Base-by-base conservation (phyloP, 1,140 invertebrate species). In the Riptortus pedestris region DNA sequence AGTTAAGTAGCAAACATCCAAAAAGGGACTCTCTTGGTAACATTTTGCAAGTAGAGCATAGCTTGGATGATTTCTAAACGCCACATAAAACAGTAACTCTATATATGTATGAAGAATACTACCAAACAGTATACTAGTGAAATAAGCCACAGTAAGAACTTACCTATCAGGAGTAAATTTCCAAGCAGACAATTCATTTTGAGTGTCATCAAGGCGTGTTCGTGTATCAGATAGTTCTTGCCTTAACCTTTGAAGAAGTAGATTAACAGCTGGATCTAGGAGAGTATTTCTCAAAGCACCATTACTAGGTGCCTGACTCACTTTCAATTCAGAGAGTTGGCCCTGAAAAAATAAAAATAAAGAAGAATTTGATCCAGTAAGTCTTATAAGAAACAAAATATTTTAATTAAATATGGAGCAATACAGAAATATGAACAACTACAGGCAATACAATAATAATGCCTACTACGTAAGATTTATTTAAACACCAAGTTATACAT, bases 131-230 rank as follows among this genome's bases (percentile, higher is more conserved):
- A n/a, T n/a, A n/a, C n/a, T n/a, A n/a, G n/a, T n/a, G n/a, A n/a
- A n/a, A n/a, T n/a, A n/a, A n/a, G n/a, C n/a, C n/a, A n/a, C n/a
- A n/a, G n/a, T n/a, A n/a, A n/a, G n/a, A 24, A 27, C 51, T 29
- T 74, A 87, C 85, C 92, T 96, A 77, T 98, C 95, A 29, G 95
- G 92, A 20, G 94, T 98, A 74, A 98, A 98, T 77, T 98, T 98
- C 95, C 95, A 98, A 1, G 95, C 95, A 65, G 89, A 91, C 26
- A 98, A 79, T 82, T 98, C 95, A 78, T 95, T 96, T 78, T 98
- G 94, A 26, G 93, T 96, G 78, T 98, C 93, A 76, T 98, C 93
- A 63, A 96, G 79, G 76, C 90, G 90, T 45, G 90, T 85, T 77
- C 91, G 92, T 11, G 90, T 89, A 45, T 86, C 83, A 62, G 91